phyloP scores from a whole-genome alignment of 2,888 invertebrate genomes.

The Sminthurides aquaticus region DNA sequence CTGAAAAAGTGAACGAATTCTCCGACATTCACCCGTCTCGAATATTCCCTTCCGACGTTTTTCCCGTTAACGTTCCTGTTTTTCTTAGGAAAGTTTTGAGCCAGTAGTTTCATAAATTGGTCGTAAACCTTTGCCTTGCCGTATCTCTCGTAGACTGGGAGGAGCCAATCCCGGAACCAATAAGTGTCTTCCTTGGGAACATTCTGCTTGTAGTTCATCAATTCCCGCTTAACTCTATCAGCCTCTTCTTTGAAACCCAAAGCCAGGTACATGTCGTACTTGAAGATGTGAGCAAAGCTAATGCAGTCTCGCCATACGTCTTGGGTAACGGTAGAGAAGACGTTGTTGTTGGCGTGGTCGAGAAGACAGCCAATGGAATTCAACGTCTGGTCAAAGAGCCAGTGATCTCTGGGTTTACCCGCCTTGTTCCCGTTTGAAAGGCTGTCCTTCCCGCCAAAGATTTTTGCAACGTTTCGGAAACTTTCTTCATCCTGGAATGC shows the following conservation, averaged over 20 bases:
- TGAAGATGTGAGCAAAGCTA: neutral
- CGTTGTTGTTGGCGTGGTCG: neutral
- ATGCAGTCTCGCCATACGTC: neutral
- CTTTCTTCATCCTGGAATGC: too few relatives aligned
- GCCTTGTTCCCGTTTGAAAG: neutral
- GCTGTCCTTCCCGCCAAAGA: neutral
- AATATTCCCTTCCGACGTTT: neutral
- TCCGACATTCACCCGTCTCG: conserved; percentile 3
- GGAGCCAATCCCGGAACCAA: conserved; percentile 5
- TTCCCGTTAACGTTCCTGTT: neutral
- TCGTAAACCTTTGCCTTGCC: neutral
- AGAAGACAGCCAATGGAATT: neutral
- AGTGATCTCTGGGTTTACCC: neutral
- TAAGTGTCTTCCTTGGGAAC: neutral
- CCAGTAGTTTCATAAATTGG: neutral
- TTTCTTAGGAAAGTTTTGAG: neutral
- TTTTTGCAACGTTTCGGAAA: neutral
- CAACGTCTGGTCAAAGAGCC: neutral
- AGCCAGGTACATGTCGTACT: neutral
- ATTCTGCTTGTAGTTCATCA: neutral
- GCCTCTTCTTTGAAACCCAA: neutral
- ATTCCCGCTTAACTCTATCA: neutral
- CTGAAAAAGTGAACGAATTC: conserved; percentile 5
- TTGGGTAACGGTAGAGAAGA: neutral
- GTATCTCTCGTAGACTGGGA: conserved; percentile 1